Base-by-base conservation (phyloP, 92 coral and sea anemone species). In the Plumapathes pennacea region DNA sequence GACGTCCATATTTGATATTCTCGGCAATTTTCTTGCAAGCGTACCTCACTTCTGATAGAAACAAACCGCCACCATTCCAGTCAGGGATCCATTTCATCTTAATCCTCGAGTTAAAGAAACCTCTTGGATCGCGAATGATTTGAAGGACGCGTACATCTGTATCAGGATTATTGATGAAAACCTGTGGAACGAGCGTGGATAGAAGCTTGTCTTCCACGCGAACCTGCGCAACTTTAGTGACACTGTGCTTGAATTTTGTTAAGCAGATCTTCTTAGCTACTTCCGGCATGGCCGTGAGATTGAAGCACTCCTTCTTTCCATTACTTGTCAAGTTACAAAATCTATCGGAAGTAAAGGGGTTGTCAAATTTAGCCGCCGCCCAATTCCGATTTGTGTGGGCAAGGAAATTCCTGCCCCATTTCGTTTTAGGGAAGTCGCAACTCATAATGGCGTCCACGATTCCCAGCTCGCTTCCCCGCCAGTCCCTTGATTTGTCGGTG, bases 91-190 rank as follows among this genome's bases (percentile, higher is more conserved):
- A 66, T 0, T 41, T 52, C 10, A 66, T 38, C 36, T 66, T 38
- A 26, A 66, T 41, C n/a, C 73, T 40, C 1, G 73, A 66, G 20
- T 52, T 20, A 15, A 66, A 18, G 25, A 60, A 38, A 14, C 62
- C 73, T 3, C 73, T 50, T 19, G 73, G 73, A 40, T 66, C 73
- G 11, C 73, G 48, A 8, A 66, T 50, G 9, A 66, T 40, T n/a
- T 66, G 73, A 50, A 66, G n/a, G 6, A 66, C 51, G 17, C 23
- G 48, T 60, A 66, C 23, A 25, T 66, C 62, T 14, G 73, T 52
- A 8, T 66, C 62, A 17, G 45, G 62, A 38, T 66, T 66, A 21
- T 66, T 57, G 9, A 13, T 1, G 29, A 66, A 52, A 5, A 52
- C 40, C 10, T 51, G 49, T 13, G 72, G 72, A 2, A 51, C 50